These are phyloP conservation scores for Actinia tenebrosa DNA, from an alignment of 64 coral and sea anemone genomes.

Conservation along the genomic window DNA sequence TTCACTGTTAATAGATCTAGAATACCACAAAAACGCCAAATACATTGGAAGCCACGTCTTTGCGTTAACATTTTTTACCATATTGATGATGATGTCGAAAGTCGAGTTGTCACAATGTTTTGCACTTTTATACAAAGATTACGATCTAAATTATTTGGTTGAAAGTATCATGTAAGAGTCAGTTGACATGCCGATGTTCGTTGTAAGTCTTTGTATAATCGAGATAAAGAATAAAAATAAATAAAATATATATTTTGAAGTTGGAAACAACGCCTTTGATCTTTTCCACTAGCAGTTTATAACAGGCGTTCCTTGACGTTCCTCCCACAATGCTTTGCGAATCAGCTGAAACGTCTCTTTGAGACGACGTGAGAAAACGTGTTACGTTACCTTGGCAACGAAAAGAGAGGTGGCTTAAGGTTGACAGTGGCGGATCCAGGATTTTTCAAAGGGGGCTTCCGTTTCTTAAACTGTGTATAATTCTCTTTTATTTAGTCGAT, in stretches of 20 bases:
- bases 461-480: too few species aligned
- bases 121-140: background rate
- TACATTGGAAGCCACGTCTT: background rate
- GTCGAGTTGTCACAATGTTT: background rate
- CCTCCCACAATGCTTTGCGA: background rate
- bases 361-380: too few species aligned
- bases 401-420: too few species aligned
- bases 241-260: background rate
- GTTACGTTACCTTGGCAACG: too few species aligned
- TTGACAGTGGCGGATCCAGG: too few species aligned
- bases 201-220: background rate
- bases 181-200: background rate
- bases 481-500: too few species aligned
- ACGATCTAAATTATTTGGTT: background rate
- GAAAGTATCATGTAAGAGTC: background rate
- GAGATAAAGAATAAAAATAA: background rate
- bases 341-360: too few species aligned
- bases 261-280: background rate
- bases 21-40: background rate
- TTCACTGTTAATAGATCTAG: background rate
- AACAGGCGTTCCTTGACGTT: background rate
- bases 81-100: background rate
- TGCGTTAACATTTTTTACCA: background rate
- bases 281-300: background rate
- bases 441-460: too few species aligned